A percentile compares a stretch with the other conserved stretches of the same genome.
phyloP scores from a whole-genome alignment of 2,888 invertebrate genomes.

The Taphrorychus bicolor region DNA sequence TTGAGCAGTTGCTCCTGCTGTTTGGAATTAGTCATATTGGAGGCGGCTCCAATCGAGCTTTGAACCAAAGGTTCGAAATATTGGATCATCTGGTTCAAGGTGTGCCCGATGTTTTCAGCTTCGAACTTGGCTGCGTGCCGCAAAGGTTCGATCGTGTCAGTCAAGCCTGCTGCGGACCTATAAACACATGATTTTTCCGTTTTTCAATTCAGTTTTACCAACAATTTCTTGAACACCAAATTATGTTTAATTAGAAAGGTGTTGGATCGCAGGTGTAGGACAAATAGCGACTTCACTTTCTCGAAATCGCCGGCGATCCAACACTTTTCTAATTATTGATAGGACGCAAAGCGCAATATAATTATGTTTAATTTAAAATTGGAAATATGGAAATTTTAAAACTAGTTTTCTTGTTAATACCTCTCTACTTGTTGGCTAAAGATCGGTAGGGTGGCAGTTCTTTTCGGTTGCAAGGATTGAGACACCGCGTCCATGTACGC shows the following conservation, averaged over 20 bases:
- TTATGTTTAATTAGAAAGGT: no score
- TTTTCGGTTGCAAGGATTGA: conserved; percentile 54
- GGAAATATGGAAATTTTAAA: no score
- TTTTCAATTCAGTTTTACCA: neutral
- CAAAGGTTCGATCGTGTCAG: conserved; percentile 86
- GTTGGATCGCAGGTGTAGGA: no score
- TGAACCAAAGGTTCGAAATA: conserved; percentile 88
- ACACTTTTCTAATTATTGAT: no score
- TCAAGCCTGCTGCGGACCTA: conserved; percentile 77
- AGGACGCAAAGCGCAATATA: no score
- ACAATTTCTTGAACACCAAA: no score
- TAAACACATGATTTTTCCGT: no score
- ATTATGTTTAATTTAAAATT: no score
- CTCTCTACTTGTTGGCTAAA: conserved; percentile 58
- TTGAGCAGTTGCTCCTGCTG: conserved; percentile 88
- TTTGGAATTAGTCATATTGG: conserved; percentile 85
- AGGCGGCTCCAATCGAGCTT: conserved; percentile 86
- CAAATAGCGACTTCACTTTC: no score
- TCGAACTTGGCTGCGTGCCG: conserved; percentile 86
- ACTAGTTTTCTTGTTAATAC: no score
- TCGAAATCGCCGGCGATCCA: no score
- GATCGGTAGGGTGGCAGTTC: conserved; percentile 62
- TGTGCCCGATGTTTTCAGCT: conserved; percentile 92
- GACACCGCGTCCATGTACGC: conserved; percentile 84
- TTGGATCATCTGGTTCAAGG: conserved; percentile 76